Conservation (phyloP, 2,888 invertebrate genomes). For the Labia minor region DNA sequence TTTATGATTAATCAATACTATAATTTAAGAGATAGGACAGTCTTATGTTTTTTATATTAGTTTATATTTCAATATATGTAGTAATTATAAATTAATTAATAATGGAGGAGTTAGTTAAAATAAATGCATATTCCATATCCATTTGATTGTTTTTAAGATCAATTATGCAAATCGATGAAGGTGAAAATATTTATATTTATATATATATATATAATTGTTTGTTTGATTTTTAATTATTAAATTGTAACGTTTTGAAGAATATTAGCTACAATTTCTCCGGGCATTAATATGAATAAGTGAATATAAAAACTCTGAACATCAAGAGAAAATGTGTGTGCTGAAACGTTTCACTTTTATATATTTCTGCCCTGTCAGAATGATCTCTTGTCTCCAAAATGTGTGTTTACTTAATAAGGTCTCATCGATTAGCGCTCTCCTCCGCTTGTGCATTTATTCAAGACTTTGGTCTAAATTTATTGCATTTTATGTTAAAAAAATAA, state of each 20-base stretch:
- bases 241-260: background rate
- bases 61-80: too few relatives aligned
- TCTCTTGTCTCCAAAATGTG: background rate
- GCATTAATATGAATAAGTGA: background rate
- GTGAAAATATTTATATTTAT: background rate
- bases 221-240: background rate
- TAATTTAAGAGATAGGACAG: too few relatives aligned
- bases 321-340: background rate
- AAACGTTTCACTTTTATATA: background rate
- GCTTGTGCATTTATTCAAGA: slow-evolving; percentile 8
- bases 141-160: background rate
- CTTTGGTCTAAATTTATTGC: slow-evolving; percentile 1
- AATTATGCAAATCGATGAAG: background rate
- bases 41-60: too few relatives aligned
- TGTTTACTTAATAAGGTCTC: background rate
- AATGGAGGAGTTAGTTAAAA: too few relatives aligned
- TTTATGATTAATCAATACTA: too few relatives aligned
- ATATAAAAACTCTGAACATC: background rate
- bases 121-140: background rate
- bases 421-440: slow-evolving; percentile 13
- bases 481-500: background rate
- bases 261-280: background rate
- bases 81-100: too few relatives aligned
- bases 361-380: background rate
- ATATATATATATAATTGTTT: too few relatives aligned